Base-by-base conservation (phyloP, 1,140 invertebrate species). In the Cotesia chilonis region DNA sequence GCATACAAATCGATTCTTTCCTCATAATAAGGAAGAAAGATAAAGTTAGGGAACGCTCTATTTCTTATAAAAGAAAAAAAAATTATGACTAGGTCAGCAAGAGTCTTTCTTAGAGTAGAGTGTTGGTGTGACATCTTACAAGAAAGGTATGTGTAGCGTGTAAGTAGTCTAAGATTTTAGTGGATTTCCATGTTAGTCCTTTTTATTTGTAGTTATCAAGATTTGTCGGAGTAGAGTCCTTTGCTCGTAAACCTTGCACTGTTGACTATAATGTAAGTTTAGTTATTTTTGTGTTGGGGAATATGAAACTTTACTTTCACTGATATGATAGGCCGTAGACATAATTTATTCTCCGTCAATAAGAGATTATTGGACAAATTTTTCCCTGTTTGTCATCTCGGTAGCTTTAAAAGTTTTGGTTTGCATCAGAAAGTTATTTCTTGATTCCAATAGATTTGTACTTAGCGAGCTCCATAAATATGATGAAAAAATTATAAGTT, bases 201-300 rank as follows among this genome's bases (percentile, higher is more conserved):
- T 28, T 28, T 28, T 28, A 28, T 28, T n/a, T 51, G 38, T 20
- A 66, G 35, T 38, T 41, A 63, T 37, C 59, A 60, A 28, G 59
- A 63, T 14, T 37, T 20, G 14, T 20, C 36, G 10, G 17, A 59
- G 7, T 20, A 59, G 17, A 59, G 7, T 20, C 60, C 36, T 10
- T 63, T 63, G 60, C 14, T 63, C 37, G 35, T 63, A 63, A 63
- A 63, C 36, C 60, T 63, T 63, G 60, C 60, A 63, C 60, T 41
- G 36, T 63, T 9, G 37, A 63, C 60, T n/a, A 10, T 63, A n/a
- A 63, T 12, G 7, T 36, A 37, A 10, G 37, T 63, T 36, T 63
- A 14, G 35, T 63, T 28, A 0, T n/a, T 28, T 12, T 63, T 36
- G 4, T 37, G 12, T 37, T 14, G 5, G 35, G 7, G 12, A 38